Conservation (phyloP, 2,113 vertebrate genomes). For the Alexandromys fortis region DNA sequence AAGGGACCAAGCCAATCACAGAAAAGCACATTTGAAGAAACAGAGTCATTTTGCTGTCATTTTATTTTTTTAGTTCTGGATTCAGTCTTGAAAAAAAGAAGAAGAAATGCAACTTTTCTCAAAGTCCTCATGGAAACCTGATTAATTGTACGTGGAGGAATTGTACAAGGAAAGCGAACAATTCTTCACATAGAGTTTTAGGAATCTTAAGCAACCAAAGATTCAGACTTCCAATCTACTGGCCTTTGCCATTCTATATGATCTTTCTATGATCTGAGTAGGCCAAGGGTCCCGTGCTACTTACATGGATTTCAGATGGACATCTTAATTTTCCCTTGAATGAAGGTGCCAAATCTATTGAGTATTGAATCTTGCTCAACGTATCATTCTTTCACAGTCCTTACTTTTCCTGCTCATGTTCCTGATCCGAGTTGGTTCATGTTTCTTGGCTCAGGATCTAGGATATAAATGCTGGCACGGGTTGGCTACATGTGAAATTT, state of each 20-base stretch:
- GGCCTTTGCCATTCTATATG: background rate
- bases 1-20: background rate
- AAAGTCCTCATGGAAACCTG: background rate
- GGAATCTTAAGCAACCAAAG: background rate
- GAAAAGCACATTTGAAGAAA: background rate
- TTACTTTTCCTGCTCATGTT: background rate
- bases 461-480: background rate
- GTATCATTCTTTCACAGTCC: constrained; percentile 44
- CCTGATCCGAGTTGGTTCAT: constrained; percentile 33
- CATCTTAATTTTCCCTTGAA: constrained; percentile 32
- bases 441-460: constrained; percentile 35
- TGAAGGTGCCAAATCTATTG: constrained; percentile 10
- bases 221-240: background rate
- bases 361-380: constrained; percentile 29
- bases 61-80: background rate
- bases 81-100: background rate
- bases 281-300: background rate
- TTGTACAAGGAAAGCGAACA: background rate
- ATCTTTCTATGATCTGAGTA: background rate
- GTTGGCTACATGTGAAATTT: constrained; percentile 27
- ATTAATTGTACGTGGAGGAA: background rate
- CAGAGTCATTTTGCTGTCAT: too few species aligned
- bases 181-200: constrained; percentile 11
- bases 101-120: background rate
- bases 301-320: background rate